Evolutionary conservation across 53 echinoderm and acorn worm species (phyloP), one percentile per base, ranked within the genome.

Genomic region (Actinopyga echinites): DNA sequence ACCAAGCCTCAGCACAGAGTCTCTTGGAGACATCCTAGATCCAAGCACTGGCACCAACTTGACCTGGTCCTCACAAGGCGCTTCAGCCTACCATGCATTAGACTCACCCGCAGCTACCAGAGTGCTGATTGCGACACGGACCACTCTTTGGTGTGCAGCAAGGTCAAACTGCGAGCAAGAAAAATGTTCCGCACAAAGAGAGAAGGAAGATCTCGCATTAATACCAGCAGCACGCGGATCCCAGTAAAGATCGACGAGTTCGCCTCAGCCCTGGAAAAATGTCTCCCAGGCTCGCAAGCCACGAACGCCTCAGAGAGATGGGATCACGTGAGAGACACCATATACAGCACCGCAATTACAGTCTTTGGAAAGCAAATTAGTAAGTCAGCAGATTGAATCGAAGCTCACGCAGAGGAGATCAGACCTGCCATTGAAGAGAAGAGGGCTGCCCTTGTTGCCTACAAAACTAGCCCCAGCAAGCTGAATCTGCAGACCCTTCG

Each of bases 111-210:
- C 19, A n/a, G 8, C 11, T 56, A 58, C 81, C 81, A 80, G 12
- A 80, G 81, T 36, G 58, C 84, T 10, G 89, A 84, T 58, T 82
- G 89, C 43, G 79, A 83, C 55, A 88, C 88, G 9, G 80, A 85
- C 81, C 85, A 89, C 53, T 85, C 89, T n/a, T 5, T 85, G 42
- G 69, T 85, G 22, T n/a, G 38, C 79, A 64, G 84, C 79, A 79
- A 55, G 60, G 62, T 74, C 2, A 21, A 64, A 1, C 64, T 88
- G 2, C 74, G 75, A 60, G 74, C 83, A 43, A 19, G 32, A 25
- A 56, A 30, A 33, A 13, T 75, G 29, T 77, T 75, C 79, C 79
- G 52, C 17, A 36, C 69, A 22, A 53, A 83, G 75, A 43, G 55
- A 52, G 35, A 40, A 33, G 68, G 56, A 20, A 0, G 59, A 8